A percentile compares a stretch with the other conserved stretches of the same genome.
These are phyloP conservation scores for Mythimna impura DNA, from an alignment of 2,888 invertebrate genomes.

Conservation along the genomic window DNA sequence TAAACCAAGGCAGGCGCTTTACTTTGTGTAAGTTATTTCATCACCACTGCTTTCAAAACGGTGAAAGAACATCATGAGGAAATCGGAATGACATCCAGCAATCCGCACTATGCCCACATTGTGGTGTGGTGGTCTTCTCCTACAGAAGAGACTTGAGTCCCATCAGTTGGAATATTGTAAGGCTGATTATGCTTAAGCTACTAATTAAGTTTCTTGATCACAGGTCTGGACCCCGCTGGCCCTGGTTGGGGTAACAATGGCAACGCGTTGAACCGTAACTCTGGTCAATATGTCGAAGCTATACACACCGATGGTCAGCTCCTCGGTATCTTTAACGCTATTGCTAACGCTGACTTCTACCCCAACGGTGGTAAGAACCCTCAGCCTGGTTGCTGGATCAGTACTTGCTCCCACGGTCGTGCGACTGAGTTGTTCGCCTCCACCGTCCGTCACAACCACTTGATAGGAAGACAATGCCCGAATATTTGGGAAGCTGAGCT, in stretches of 20 bases:
- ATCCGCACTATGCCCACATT: too few relatives aligned
- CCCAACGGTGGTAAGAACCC: constrained; percentile 78
- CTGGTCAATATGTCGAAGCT: constrained; percentile 76
- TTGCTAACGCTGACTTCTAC: constrained; percentile 78
- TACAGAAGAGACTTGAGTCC: too few relatives aligned
- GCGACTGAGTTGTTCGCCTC: constrained; percentile 74
- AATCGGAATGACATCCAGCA: too few relatives aligned
- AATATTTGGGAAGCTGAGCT: constrained; percentile 69
- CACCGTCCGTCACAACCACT: constrained; percentile 73
- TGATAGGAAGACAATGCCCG: constrained; percentile 71
- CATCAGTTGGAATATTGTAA: too few relatives aligned
- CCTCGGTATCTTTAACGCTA: constrained; percentile 73
- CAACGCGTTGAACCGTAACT: constrained; percentile 67
- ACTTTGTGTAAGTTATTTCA: too few relatives aligned
- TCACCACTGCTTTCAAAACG: too few relatives aligned
- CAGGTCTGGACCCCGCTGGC: constrained; percentile 80
- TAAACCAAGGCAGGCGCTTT: too few relatives aligned
- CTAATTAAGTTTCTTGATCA: constrained; percentile 8
- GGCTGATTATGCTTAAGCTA: too few relatives aligned
- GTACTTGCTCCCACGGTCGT: constrained; percentile 79
- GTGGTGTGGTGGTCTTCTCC: too few relatives aligned
- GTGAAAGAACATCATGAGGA: too few relatives aligned
- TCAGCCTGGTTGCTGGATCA: constrained; percentile 78
- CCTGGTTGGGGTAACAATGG: constrained; percentile 72
- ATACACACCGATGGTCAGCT: constrained; percentile 78